Evolutionary conservation across 2,888 invertebrate species (phyloP), one percentile per base, ranked within the genome.

Genomic region (Drosophila gaucha): DNA sequence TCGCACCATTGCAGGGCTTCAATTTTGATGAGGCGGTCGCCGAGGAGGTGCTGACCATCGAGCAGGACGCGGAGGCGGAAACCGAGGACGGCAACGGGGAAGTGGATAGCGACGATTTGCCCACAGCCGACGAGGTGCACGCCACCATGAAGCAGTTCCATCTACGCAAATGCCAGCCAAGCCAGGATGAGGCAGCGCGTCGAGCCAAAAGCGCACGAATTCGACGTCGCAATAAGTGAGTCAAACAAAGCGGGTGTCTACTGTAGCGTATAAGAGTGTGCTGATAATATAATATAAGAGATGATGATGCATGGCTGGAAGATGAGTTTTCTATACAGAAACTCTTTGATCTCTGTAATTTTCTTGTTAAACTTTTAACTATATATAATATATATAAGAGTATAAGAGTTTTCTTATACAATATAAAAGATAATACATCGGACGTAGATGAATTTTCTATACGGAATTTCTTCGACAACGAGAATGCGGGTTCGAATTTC

Each of bases 61-160:
- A 90, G 55, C 88, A 90, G 54, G 89, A 90, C 24, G 78, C 89
- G 4, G 90, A 91, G 14, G 89, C 88, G 2, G 90, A 90, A 55
- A 90, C 90, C n/a, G 89, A 90, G 65, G 88, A 84, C 2, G 89
- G 74, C 54, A 89, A 90, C 49, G 86, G 67, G 3, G 73, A 63
- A 1, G 12, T 20, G 6, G 74, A 85, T 14, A 89, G 85, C 54
- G 90, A 91, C 12, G 90, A 91, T 30, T 57, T 89, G 51, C 91
- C 91, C 2, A 92, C 92, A 0, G 78, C 82, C 2, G 90, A 91
- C 10, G 90, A 92, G 57, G 91, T 92, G 6, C 92, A 91, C 54
- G 89, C 90, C 9, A 90, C 91, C 33, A 92, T 92, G 90, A 90
- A 90, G 43, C 89, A 91, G 59, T 90, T 92, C 51, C 92, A 92